Conservation (phyloP, 2,888 invertebrate genomes). For the Sepiola atlantica region DNA sequence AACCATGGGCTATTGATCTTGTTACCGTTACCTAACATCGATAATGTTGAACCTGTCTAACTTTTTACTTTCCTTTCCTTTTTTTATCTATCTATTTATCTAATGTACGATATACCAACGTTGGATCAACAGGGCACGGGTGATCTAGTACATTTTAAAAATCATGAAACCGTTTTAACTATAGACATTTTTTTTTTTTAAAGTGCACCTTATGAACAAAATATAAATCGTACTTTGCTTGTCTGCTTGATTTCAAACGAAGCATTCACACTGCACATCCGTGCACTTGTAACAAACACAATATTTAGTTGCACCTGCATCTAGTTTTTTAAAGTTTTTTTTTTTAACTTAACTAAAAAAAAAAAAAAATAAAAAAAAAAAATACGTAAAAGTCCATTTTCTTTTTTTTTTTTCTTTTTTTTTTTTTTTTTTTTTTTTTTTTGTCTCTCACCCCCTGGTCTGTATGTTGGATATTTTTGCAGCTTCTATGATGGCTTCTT, state of each 20-base stretch:
- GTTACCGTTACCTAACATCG: not conserved
- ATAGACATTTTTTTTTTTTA: too few relatives aligned
- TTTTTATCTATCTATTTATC: not conserved
- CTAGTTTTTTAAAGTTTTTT: not conserved
- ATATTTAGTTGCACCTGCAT: not conserved
- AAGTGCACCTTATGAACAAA: not conserved
- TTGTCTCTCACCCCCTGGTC: not conserved
- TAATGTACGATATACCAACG: too few relatives aligned
- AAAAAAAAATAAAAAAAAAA: too few relatives aligned
- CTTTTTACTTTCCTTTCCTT: not conserved
- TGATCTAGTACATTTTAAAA: too few relatives aligned
- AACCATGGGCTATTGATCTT: too few relatives aligned
- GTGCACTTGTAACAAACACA: not conserved
- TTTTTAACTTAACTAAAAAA: too few relatives aligned
- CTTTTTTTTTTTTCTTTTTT: not conserved
- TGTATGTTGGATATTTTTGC: constrained; percentile 41
- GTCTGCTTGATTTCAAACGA: not conserved
- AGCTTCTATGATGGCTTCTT: constrained; percentile 65
- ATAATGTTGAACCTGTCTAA: not conserved
- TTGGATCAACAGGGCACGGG: too few relatives aligned
- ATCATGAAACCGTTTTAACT: too few relatives aligned
- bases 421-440: not conserved
- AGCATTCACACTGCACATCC: not conserved
- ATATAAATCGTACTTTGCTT: not conserved
- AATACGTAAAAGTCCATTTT: not conserved